Evolutionary conservation across 2,888 invertebrate genomes (phyloP), one percentile per base, ranked within the genome.

Genomic region (Elgonia sp.): DNA sequence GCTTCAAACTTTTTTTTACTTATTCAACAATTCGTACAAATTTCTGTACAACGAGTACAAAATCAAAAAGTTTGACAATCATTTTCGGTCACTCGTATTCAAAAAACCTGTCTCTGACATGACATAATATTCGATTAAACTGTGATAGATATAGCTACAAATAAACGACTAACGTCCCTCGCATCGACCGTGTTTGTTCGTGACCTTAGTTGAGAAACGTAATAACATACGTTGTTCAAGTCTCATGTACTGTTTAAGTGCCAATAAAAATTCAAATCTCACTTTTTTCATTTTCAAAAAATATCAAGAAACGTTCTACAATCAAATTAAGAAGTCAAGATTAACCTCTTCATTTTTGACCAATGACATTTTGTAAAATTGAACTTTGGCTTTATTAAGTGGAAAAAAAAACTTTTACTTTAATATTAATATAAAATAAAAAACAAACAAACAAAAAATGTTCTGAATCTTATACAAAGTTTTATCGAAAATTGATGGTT

Each of bases 101-200:
- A 42, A 20, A 67, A 53, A 53, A 57, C 40, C 20, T 39, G 53
- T 65, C 37, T 63, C 40, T 5, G 37, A 62, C 62, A 46, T 82
- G 67, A 75, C 57, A 75, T 62, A 62, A 80, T 57, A 73, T 65
- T 82, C 82, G 82, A 82, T 82, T 65, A 42, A 67, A 73, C n/a
- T 67, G 57, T 62, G 85, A 67, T 80, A 79, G 80, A 86, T 86
- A 81, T 60, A 67, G 69, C 42, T 29, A 29, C 85, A 72, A 85
- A 85, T 72, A 85, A 85, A 85, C 80, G 85, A 80, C 85, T 80
- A 85, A 80, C 85, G 85, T 80, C 75, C 46, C 85, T 73, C 73
- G 40, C 62, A 75, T 85, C 80, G 80, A 85, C 39, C 80, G 73
- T 75, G 80, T 79, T 72, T 79, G 84, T 77, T 85, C 85, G 85